Percentiles rank a stretch among this genome's conserved stretches.
These are phyloP conservation scores for Phrynosoma platyrhinos DNA, from an alignment of 2,113 vertebrate species.

Conservation along the genomic window DNA sequence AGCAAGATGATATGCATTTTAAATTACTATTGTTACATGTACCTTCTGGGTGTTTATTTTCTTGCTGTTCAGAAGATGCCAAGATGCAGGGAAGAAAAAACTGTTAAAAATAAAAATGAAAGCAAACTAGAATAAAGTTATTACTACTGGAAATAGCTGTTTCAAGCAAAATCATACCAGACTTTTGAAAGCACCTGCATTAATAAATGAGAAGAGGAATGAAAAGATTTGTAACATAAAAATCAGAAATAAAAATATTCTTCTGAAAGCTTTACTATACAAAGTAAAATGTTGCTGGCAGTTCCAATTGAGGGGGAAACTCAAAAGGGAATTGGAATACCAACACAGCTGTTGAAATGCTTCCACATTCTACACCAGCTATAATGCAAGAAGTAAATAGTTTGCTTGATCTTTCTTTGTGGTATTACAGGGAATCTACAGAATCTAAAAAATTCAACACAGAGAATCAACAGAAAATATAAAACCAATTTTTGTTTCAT, in stretches of 20 bases:
- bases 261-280: conserved; percentile 9
- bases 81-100: background rate
- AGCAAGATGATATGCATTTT: background rate
- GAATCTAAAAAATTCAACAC: background rate
- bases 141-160: background rate
- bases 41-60: background rate
- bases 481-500: background rate
- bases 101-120: background rate
- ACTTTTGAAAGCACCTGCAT: background rate
- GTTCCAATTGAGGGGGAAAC: background rate
- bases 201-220: conserved; percentile 4
- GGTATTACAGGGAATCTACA: background rate
- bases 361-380: background rate
- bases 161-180: background rate
- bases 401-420: background rate
- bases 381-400: background rate
- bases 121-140: conserved; percentile 21
- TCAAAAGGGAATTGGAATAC: background rate
- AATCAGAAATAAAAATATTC: background rate
- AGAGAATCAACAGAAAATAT: background rate
- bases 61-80: background rate
- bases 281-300: background rate
- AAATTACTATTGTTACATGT: background rate
- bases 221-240: conserved; percentile 8
- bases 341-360: background rate